Percentiles rank a stretch among this genome's conserved stretches.
Evolutionary conservation across 1,140 invertebrate genomes (phyloP).

Genomic region (Heliothis subflexa): DNA sequence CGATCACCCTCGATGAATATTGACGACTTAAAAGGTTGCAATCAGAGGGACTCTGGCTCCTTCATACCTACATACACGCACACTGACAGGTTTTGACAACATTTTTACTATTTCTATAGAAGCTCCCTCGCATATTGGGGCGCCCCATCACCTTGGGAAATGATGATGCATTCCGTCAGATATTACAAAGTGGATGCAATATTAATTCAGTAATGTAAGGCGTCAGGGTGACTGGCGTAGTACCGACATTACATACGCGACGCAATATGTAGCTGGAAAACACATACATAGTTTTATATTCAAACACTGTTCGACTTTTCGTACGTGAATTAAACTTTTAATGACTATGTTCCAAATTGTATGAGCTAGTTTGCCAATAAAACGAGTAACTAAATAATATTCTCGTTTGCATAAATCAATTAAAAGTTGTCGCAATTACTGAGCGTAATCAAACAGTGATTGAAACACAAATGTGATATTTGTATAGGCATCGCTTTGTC

Average conservation of each 20-base stretch:
- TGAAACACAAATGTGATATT: not conserved
- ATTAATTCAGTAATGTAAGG: conserved; percentile 16
- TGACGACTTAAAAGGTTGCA: conserved; percentile 43
- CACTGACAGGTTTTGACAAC: not conserved
- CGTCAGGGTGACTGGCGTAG: conserved; percentile 13
- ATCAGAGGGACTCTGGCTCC: not conserved
- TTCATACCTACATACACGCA: too few relatives aligned
- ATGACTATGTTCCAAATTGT: not conserved
- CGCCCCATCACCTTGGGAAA: conserved; percentile 30
- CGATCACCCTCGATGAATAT: conserved; percentile 26
- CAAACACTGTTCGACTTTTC: too few relatives aligned
- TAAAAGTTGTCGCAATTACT: not conserved
- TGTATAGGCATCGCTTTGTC: not conserved
- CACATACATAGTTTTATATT: too few relatives aligned
- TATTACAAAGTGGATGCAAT: conserved; percentile 28
- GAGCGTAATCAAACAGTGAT: not conserved
- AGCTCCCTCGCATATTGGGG: not conserved
- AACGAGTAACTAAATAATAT: not conserved
- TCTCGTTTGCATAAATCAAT: not conserved
- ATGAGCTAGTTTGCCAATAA: not conserved
- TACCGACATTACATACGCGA: not conserved
- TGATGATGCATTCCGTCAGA: conserved; percentile 30
- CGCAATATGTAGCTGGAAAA: too few relatives aligned
- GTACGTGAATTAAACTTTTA: not conserved
- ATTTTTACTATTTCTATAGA: conserved; percentile 26